These are phyloP conservation scores for Dendroctonus valens DNA, from an alignment of 1,140 invertebrate species.

Conservation along the genomic window DNA sequence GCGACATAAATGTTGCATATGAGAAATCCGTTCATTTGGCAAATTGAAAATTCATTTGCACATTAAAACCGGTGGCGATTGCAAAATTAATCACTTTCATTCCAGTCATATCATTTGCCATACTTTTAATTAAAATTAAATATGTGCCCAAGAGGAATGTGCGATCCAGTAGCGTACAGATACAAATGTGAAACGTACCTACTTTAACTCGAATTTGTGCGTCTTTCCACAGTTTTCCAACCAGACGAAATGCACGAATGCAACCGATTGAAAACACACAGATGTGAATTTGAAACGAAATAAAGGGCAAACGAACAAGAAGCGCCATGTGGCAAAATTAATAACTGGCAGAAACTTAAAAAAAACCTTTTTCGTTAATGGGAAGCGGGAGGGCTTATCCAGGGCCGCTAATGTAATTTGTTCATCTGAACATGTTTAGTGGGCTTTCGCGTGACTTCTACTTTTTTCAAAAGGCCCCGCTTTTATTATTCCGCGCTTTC, in stretches of 20 bases:
- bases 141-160: no score
- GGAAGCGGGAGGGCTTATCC: slow-evolving; percentile 47
- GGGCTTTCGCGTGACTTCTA: slow-evolving; percentile 47
- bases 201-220: no score
- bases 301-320: neutral
- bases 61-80: neutral
- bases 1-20: no score
- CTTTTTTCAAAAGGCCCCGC: slow-evolving; percentile 43
- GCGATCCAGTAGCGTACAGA: no score
- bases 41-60: slow-evolving; percentile 3
- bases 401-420: slow-evolving; percentile 48
- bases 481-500: slow-evolving; percentile 43
- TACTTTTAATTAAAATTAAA: no score
- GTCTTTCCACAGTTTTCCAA: no score
- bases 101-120: no score
- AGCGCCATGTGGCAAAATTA: slow-evolving; percentile 2
- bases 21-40: slow-evolving; percentile 2
- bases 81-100: slow-evolving; percentile 5
- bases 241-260: no score
- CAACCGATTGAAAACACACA: no score
- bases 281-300: no score
- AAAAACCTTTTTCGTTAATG: slow-evolving; percentile 45
- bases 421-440: slow-evolving; percentile 49
- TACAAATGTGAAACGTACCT: no score
- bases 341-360: slow-evolving; percentile 37